phyloP scores from a whole-genome alignment of 2,797 vertebrate genomes.

The Catostomus latipinnis region DNA sequence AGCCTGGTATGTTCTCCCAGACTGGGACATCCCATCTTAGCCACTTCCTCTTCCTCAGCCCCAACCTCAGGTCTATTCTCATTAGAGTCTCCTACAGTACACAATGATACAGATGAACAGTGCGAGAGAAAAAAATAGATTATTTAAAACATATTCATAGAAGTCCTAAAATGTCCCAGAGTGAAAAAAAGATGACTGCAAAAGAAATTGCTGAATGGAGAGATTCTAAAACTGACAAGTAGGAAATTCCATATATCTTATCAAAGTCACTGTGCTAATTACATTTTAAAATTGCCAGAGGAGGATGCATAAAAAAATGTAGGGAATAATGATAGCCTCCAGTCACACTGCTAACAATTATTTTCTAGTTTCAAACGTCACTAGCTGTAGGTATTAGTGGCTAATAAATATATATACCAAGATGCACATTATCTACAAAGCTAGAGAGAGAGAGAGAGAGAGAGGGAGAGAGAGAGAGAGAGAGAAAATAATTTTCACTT shows the following conservation, averaged over 20 bases:
- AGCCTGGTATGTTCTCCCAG: constrained; percentile 80
- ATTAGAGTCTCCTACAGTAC: constrained; percentile 77
- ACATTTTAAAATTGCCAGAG: constrained; percentile 36
- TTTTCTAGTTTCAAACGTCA: no score
- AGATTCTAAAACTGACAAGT: constrained; percentile 39
- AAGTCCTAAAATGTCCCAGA: no score
- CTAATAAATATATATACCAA: neutral
- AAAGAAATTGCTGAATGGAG: neutral
- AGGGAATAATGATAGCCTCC: constrained; percentile 37
- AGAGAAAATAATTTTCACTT: constrained; percentile 15
- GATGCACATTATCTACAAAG: no score
- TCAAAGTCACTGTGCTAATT: constrained; percentile 34
- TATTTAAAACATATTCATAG: neutral
- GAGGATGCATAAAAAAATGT: constrained; percentile 44
- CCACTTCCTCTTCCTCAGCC: constrained; percentile 78
- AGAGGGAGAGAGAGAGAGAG: neutral
- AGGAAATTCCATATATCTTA: constrained; percentile 44
- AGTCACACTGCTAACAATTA: neutral
- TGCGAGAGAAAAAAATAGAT: neutral
- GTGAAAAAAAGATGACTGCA: neutral
- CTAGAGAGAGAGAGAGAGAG: no score
- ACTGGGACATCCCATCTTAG: constrained; percentile 83
- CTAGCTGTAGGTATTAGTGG: constrained; percentile 5
- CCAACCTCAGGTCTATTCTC: constrained; percentile 80
- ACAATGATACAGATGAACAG: constrained; percentile 6